Base-by-base conservation (phyloP, 2,888 invertebrate species). In the Saturnia pavonia region DNA sequence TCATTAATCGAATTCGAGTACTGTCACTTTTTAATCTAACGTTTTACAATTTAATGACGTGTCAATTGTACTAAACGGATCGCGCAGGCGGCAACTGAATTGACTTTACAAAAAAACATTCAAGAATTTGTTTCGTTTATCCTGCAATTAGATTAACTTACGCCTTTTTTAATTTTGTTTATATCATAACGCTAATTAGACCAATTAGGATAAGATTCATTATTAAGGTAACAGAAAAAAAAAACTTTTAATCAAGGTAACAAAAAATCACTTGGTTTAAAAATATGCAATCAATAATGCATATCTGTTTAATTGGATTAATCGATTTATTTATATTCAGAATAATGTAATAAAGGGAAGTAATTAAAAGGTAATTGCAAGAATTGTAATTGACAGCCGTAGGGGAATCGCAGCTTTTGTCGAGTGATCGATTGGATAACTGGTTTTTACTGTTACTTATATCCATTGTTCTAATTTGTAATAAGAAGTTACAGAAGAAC, bases 351-450 rank as follows among this genome's bases (percentile, higher is more conserved):
- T 86, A 85, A 87, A 85, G 80, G 84, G 78, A 78, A 79, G 78
- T 83, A 84, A 87, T 87, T 85, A 86, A 79, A 81, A 79, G 76
- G 80, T 87, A 86, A 89, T 88, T 87, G 87, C 82, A 78, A 81
- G 86, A 87, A 90, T 90, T 85, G 89, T 89, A 91, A 90, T 90
- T 71, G 42, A 42, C 48, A 42, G 19, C 34, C 12, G 51, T 40
- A 34, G 45, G 65, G 68, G 70, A 14, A 42, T 16, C 45, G 7
- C 54, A 11, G 51, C 25, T 25, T 57, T 57, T 54, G 42, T 67
- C 66, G 66, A 25, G 42, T 70, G 66, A 68, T 40, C 63, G 51
- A 48, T 60, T 27, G 45, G 68, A 51, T 51, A 40, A 68, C 65
- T 65, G 19, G 48, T 57, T 68, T 70, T 71, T 70, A 63, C 25